Percentiles rank a stretch among this genome's conserved stretches.
Conservation (phyloP, 2,888 invertebrate genomes). For the Caradrina kadenii region DNA sequence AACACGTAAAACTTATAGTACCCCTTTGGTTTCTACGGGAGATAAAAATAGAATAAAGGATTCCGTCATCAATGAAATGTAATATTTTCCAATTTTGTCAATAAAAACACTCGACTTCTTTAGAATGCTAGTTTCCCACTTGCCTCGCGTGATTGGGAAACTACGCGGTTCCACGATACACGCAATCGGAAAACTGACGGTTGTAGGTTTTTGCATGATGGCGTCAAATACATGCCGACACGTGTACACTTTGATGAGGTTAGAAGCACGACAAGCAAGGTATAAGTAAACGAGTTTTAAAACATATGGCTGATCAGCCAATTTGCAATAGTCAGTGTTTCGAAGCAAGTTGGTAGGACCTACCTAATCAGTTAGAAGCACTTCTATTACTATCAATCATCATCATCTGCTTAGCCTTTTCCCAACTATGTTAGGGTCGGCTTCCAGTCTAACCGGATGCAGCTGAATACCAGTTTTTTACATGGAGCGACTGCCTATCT, state of each 20-base stretch:
- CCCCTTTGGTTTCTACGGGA: no score
- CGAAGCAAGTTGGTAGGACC: neutral
- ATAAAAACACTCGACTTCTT: conserved; percentile 19
- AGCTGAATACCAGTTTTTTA: no score
- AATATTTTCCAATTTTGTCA: neutral
- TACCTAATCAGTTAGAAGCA: neutral
- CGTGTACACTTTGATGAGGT: neutral
- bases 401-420: no score
- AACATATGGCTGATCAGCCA: neutral
- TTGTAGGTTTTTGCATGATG: conserved; percentile 21
- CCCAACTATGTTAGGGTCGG: no score
- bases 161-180: conserved; percentile 39
- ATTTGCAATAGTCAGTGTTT: neutral
- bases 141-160: conserved; percentile 50
- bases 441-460: no score
- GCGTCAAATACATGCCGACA: neutral
- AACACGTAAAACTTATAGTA: no score
- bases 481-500: no score
- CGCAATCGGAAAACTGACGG: conserved; percentile 38
- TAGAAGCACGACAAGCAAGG: neutral
- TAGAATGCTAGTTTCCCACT: conserved; percentile 27
- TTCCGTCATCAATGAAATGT: neutral
- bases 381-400: neutral
- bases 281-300: neutral
- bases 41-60: no score